phyloP scores from a whole-genome alignment of 2,888 invertebrate genomes.

The Xylophagus ater region DNA sequence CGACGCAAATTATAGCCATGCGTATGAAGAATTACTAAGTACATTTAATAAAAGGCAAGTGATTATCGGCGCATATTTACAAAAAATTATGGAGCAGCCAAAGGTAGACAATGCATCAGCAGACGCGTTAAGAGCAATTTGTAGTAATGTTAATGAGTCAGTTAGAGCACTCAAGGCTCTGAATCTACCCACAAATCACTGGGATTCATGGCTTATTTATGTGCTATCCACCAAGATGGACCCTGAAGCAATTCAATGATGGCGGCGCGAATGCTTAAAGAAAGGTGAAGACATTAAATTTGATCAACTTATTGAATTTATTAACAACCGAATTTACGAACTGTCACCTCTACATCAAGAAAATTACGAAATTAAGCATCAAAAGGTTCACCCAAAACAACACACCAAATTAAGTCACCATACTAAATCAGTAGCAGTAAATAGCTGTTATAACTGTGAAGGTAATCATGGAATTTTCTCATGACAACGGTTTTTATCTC shows the following conservation, averaged over 20 bases:
- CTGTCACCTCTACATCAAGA: no score
- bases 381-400: no score
- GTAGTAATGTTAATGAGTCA: neutral
- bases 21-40: slow-evolving; percentile 3
- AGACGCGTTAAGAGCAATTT: neutral
- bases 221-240: slow-evolving; percentile 8
- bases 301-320: neutral
- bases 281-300: neutral
- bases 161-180: slow-evolving; percentile 5
- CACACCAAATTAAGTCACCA: no score
- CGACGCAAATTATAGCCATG: slow-evolving; percentile 8
- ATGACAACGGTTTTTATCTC: no score
- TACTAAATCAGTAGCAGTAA: no score
- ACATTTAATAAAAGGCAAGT: slow-evolving; percentile 8
- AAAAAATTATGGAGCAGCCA: slow-evolving; percentile 10
- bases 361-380: no score
- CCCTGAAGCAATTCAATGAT: slow-evolving; percentile 6
- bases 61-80: slow-evolving; percentile 7
- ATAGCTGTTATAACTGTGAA: no score
- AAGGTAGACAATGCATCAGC: neutral
- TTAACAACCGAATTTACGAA: neutral
- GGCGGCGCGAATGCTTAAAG: slow-evolving; percentile 3
- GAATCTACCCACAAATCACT: slow-evolving; percentile 7
- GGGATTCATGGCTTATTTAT: slow-evolving; percentile 5
- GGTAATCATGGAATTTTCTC: no score